Evolutionary conservation across 2,113 vertebrate genomes (phyloP), one percentile per base, ranked within the genome.

Genomic region (Clarias gariepinus): DNA sequence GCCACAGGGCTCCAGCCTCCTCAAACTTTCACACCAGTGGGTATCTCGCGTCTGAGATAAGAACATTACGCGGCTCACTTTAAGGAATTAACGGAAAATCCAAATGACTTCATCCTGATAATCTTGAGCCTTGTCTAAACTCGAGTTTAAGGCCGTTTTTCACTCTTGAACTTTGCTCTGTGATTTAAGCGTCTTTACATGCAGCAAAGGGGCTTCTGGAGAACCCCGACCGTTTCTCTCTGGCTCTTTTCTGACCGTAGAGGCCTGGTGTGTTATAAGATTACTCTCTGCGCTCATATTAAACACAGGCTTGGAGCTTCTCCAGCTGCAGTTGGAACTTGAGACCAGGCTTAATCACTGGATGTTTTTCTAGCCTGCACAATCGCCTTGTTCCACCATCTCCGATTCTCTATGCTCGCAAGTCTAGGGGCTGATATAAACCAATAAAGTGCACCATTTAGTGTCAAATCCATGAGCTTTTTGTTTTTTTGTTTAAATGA

Each of bases 321-420:
- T 83, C 52, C 66, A 71, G 84, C 84, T 78, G 74, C 73, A 74
- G 74, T 78, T 64, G 82, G 82, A 83, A 83, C 82, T 58, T 85
- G 73, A 52, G 71, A 64, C 58, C 52, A 28, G 78, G 53, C 23
- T 81, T 73, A 73, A 81, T 66, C 25, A 28, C 18, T 8, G 53
- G 53, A 55, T 73, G 55, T 55, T 73, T 81, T 85, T 79, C 84
- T 30, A 80, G 47, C 25, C 76, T 85, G 71, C 2, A 19, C 28
- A 28, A 66, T 55, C 19, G 81, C 18, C 9, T n/a, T 52, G 30
- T 47, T 53, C 25, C 36, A n/a, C 10, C n/a, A 25, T 55, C 18
- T 33, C 52, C 19, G 21, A 71, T 28, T 68, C 47, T 69, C 63
- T 68, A 6, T 47, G 15, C 21, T 36, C n/a, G 19, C 57, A 63